Base-by-base conservation (phyloP, 2,888 invertebrate genomes). In the Anagyrus pseudococci region DNA sequence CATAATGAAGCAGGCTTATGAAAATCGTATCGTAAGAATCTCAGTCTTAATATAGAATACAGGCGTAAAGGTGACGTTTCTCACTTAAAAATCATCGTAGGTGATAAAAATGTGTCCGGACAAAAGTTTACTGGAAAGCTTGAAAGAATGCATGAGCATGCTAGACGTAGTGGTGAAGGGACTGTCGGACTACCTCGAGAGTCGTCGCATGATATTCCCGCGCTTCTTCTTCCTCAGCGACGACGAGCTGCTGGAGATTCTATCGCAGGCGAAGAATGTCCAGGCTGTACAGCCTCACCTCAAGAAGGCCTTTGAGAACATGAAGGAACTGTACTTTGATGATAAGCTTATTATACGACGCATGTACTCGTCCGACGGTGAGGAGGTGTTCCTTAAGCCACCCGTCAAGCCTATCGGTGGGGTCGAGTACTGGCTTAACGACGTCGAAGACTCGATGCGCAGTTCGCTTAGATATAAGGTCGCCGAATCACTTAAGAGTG, bases 291-390 rank as follows among this genome's bases (percentile, higher is more conserved):
- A 93, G 77, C 92, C 92, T 0, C 91, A 92, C 81, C 82, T 93
- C n/a, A 85, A 89, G 68, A 93, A 93, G 79, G 92, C 92, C 80
- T 93, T 93, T 79, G 92, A 93, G 77, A 90, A 89, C 73, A 89
- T 93, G 71, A 87, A 88, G 8, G 41, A 87, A 86, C 85, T 92
- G 58, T 85, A 85, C 1, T 92, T 93, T 81, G 88, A 90, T 72
- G 81, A 83, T 0, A 90, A 92, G 73, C 77, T 90, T 47, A 81
- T 84, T 73, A 92, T 92, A 69, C 87, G 87, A 0, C 84, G 86
- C 68, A 92, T 93, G 91, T 89, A 86, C 74, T 91, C 91, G 0
- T 88, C 86, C 10, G 92, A 92, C 75, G 89, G 89, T 0, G 92
- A 93, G 77, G 84, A 88, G 43, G 90, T 93, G 0, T 82, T 84